A percentile compares a stretch with the other conserved stretches of the same genome.
Conservation (phyloP, 2,797 vertebrate genomes). For the Catharus ustulatus region DNA sequence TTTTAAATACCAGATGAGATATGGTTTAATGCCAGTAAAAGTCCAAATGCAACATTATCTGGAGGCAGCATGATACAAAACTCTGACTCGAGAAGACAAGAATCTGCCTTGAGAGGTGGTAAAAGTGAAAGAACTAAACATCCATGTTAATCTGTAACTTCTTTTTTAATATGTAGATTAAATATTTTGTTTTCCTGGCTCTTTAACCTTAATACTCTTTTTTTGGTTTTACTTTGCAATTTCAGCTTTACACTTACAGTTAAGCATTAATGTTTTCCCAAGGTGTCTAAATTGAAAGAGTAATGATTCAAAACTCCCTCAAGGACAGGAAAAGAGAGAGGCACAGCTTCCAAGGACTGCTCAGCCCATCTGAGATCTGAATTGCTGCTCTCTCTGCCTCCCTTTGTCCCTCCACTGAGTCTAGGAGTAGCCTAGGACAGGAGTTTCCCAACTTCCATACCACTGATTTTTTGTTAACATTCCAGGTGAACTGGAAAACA, state of each 20-base stretch:
- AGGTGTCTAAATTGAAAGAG: not conserved
- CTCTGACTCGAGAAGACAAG: not conserved
- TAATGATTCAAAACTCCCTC: not conserved
- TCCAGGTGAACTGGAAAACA: not conserved
- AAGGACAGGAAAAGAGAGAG: not conserved
- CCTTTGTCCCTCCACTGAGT: not conserved
- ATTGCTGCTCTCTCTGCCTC: not conserved
- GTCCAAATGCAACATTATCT: not conserved
- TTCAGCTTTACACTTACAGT: not conserved
- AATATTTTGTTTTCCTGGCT: not conserved
- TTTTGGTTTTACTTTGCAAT: not conserved
- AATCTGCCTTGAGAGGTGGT: not conserved
- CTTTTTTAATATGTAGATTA: not conserved
- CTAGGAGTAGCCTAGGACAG: not conserved
- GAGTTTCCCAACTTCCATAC: not conserved
- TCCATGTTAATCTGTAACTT: not conserved
- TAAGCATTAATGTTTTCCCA: not conserved
- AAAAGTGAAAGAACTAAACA: not conserved
- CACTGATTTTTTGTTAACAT: not conserved
- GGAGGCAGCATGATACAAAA: not conserved
- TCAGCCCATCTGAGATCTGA: not conserved
- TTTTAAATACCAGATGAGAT: not conserved
- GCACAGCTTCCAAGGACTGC: not conserved
- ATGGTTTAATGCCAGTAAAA: not conserved
- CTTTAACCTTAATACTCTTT: not conserved